These are phyloP conservation scores for Argyresthia albistria DNA, from an alignment of 2,888 invertebrate genomes.

Conservation along the genomic window DNA sequence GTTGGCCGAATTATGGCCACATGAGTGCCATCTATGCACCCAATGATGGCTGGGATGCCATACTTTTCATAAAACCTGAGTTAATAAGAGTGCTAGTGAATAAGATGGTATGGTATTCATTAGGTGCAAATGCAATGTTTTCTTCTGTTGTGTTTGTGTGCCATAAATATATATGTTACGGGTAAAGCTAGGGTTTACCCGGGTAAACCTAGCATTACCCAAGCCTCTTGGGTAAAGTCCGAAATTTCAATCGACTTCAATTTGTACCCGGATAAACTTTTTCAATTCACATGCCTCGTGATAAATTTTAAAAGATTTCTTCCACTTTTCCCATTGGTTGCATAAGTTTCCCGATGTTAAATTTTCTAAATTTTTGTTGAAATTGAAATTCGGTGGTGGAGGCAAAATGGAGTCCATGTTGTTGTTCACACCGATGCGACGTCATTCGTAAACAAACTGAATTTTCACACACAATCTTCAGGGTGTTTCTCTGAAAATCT, in stretches of 20 bases:
- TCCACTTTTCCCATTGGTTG: constrained; percentile 5
- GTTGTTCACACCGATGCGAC: neutral
- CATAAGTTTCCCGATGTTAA: constrained; percentile 5
- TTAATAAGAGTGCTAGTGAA: neutral
- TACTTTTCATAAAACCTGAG: neutral
- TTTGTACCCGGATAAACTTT: too few species aligned
- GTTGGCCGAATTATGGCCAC: neutral
- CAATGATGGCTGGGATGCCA: neutral
- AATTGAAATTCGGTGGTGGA: constrained; percentile 4
- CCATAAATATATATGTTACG: too few species aligned
- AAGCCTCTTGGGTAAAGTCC: too few species aligned
- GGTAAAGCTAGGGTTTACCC: too few species aligned
- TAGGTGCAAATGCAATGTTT: too few species aligned
- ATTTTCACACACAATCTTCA: too few species aligned
- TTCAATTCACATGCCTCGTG: constrained; percentile 12
- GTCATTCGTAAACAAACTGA: too few species aligned
- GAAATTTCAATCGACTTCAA: too few species aligned
- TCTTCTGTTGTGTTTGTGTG: too few species aligned
- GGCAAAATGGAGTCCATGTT: constrained; percentile 4
- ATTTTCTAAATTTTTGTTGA: constrained; percentile 4
- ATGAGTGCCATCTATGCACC: neutral
- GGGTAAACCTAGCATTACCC: too few species aligned
- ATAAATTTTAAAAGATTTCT: constrained; percentile 8
- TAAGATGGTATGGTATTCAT: neutral
- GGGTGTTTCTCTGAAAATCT: too few species aligned